Conservation (phyloP, 2,797 vertebrate species). For the Dicrostonyx torquatus region DNA sequence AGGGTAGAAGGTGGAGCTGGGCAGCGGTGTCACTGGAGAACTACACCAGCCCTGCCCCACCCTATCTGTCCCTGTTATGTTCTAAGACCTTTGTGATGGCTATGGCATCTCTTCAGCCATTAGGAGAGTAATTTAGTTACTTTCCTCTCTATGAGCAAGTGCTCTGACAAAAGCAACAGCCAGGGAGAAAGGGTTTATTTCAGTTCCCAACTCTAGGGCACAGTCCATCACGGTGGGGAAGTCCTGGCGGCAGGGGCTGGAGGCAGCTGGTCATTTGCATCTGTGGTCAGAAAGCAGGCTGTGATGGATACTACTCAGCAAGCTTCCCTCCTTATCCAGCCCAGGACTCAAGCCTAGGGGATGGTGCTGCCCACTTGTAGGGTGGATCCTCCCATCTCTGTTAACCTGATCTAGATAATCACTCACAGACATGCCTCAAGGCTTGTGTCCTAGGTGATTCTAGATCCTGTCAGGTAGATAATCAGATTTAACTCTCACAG, state of each 20-base stretch:
- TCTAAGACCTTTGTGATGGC: not conserved
- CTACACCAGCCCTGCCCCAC: not conserved
- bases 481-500: not conserved
- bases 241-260: not conserved
- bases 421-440: not conserved
- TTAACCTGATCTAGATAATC: not conserved
- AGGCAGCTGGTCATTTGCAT: not conserved
- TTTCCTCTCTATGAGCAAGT: not conserved
- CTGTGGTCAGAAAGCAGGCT: not conserved
- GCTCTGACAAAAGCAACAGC: not conserved
- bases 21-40: no score
- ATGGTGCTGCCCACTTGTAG: not conserved
- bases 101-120: not conserved
- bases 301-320: not conserved
- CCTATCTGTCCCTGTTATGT: not conserved
- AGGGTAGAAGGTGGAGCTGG: not conserved
- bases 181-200: not conserved
- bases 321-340: not conserved
- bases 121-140: not conserved
- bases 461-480: not conserved
- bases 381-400: not conserved
- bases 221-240: not conserved
- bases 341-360: not conserved
- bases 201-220: not conserved
- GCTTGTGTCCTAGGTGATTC: not conserved